Conservation (phyloP, 2,797 vertebrate species). For the Epinephelus coioides region DNA sequence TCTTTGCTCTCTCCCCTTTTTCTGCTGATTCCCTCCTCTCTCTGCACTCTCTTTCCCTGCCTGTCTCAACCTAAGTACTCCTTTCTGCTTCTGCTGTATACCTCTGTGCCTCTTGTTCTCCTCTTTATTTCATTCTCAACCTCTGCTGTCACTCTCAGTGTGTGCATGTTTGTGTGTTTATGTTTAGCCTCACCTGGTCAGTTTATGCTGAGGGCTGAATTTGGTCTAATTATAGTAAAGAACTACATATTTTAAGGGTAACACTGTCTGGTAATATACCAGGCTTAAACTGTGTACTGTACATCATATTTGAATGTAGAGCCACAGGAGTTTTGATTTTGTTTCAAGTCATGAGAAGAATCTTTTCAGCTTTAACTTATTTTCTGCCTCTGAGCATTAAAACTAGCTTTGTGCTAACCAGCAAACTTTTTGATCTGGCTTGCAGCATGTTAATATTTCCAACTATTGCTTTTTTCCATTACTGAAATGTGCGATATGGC, state of each 20-base stretch:
- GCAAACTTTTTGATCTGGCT: not conserved
- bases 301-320: not conserved
- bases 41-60: not conserved
- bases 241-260: not conserved
- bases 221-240: not conserved
- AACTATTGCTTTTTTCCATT: not conserved
- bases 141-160: slow-evolving; percentile 5
- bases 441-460: not conserved
- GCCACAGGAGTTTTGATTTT: not conserved
- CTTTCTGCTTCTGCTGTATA: not conserved
- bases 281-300: no score
- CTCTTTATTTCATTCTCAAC: not conserved
- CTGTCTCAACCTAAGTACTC: slow-evolving; percentile 11
- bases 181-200: not conserved
- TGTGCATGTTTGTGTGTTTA: not conserved
- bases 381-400: not conserved
- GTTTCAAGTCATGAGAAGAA: slow-evolving; percentile 7
- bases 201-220: slow-evolving; percentile 1
- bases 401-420: slow-evolving; percentile 2
- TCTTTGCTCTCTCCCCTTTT: slow-evolving; percentile 29
- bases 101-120: not conserved
- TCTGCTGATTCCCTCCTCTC: slow-evolving; percentile 15
- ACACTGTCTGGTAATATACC: not conserved
- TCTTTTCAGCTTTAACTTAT: not conserved
- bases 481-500: not conserved